These are phyloP conservation scores for Micromesistius poutassou DNA, from an alignment of 2,797 vertebrate species.

Conservation along the genomic window DNA sequence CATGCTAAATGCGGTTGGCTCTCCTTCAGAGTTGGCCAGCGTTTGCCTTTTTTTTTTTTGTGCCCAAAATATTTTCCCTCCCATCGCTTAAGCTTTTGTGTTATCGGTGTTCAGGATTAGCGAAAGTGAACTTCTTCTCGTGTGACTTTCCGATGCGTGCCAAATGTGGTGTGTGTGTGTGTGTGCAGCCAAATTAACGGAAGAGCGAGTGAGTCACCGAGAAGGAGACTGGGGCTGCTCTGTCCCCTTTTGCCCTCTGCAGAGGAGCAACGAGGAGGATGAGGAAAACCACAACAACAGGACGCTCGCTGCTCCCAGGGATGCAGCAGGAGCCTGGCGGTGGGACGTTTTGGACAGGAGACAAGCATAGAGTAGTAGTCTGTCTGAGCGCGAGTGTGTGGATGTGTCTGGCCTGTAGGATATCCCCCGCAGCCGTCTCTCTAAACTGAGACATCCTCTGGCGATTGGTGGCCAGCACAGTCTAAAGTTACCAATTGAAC, in stretches of 20 bases:
- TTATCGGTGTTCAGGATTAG: neutral
- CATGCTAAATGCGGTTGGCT: neutral
- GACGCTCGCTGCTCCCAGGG: conserved; percentile 61
- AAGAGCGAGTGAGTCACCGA: conserved; percentile 61
- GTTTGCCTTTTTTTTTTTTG: neutral
- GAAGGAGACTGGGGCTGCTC: conserved; percentile 45
- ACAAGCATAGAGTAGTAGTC: conserved; percentile 17
- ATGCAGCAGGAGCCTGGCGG: conserved; percentile 26
- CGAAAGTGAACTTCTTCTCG: conserved; percentile 16
- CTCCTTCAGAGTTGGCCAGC: neutral
- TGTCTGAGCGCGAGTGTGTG: conserved; percentile 26
- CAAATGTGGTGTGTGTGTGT: neutral
- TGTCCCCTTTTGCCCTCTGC: conserved; percentile 40
- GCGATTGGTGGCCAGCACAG: neutral
- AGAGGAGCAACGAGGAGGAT: conserved; percentile 27
- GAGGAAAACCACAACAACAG: conserved; percentile 63
- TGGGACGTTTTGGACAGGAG: conserved; percentile 36
- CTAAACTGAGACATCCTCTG: neutral
- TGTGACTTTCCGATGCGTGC: conserved; percentile 50
- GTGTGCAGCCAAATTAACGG: conserved; percentile 30
- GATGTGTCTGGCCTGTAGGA: conserved; percentile 45
- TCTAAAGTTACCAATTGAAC: neutral
- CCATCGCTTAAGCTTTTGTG: conserved; percentile 4
- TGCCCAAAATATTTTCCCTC: neutral
- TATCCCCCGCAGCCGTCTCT: conserved; percentile 49